phyloP scores from a whole-genome alignment of 2,113 vertebrate genomes.

The Xyliphius kryptos region DNA sequence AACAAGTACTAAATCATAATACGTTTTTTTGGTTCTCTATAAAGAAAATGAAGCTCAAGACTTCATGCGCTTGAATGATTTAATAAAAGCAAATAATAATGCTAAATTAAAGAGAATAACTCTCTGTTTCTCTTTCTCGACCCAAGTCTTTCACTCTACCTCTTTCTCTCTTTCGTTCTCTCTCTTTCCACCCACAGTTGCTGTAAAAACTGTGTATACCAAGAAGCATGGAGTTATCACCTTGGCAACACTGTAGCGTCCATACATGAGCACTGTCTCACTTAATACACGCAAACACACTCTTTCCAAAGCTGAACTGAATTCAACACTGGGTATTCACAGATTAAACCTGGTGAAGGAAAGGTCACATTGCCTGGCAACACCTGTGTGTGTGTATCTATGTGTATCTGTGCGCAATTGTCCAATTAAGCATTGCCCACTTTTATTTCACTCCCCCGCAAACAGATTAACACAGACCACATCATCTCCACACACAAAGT shows the following conservation, averaged over 20 bases:
- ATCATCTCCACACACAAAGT: not conserved
- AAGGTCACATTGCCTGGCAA: constrained; percentile 62
- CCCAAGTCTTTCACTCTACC: constrained; percentile 17
- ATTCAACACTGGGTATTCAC: constrained; percentile 19
- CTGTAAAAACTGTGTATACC: constrained; percentile 71
- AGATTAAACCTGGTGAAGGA: constrained; percentile 42
- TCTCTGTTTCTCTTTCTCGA: not conserved
- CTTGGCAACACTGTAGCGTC: constrained; percentile 72
- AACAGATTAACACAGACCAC: not conserved
- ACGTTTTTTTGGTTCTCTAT: not conserved
- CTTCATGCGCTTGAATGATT: not conserved
- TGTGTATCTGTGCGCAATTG: too few species aligned
- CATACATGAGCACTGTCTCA: constrained; percentile 1
- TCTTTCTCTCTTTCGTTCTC: too few species aligned
- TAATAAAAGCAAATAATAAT: not conserved
- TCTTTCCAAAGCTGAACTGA: constrained; percentile 9
- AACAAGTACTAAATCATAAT: too few species aligned
- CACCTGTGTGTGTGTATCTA: constrained; percentile 53
- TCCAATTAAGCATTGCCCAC: constrained; percentile 37
- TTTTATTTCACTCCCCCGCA: constrained; percentile 39
- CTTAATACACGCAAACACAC: constrained; percentile 8
- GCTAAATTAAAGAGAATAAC: not conserved
- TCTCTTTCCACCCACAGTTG: constrained; percentile 25
- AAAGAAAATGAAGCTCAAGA: not conserved
- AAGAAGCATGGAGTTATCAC: constrained; percentile 69